Conservation (phyloP, 2,113 vertebrate genomes). For the Heterocephalus glaber region DNA sequence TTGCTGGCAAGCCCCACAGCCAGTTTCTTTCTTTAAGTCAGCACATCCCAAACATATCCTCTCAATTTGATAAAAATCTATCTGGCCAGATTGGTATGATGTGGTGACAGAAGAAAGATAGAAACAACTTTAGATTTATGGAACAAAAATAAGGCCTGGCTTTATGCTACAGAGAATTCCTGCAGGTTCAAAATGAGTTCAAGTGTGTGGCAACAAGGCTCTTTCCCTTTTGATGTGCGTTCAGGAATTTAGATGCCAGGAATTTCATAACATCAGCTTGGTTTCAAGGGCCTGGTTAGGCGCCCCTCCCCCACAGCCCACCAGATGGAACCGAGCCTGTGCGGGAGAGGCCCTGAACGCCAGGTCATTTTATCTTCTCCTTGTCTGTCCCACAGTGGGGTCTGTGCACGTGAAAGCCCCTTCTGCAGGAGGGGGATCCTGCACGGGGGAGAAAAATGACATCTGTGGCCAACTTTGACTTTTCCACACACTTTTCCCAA, state of each 20-base stretch:
- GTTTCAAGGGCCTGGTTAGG: constrained; percentile 22
- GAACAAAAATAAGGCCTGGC: constrained; percentile 47
- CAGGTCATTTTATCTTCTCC: constrained; percentile 10
- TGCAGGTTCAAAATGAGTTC: constrained; percentile 74
- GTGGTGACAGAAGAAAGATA: constrained; percentile 64
- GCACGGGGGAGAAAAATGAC: not conserved
- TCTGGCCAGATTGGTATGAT: constrained; percentile 53
- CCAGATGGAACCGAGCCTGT: constrained; percentile 52
- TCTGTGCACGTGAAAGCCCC: constrained; percentile 40
- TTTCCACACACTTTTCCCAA: constrained; percentile 9
- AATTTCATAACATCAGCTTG: constrained; percentile 66
- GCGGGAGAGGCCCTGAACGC: not conserved
- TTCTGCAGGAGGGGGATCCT: not conserved
- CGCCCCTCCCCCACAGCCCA: not conserved
- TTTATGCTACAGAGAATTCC: constrained; percentile 46
- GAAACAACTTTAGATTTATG: constrained; percentile 66
- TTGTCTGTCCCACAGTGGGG: not conserved
- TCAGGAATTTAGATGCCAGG: constrained; percentile 64
- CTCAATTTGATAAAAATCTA: constrained; percentile 56
- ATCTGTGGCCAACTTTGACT: not conserved
- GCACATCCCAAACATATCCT: constrained; percentile 48
- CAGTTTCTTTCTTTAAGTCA: constrained; percentile 1
- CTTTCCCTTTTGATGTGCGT: constrained; percentile 68
- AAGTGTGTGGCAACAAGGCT: constrained; percentile 66
- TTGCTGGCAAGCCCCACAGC: not conserved